Percentiles rank a stretch among this genome's conserved stretches.
Evolutionary conservation across 2,888 invertebrate species (phyloP).

Genomic region (Bembecia ichneumoniformis): DNA sequence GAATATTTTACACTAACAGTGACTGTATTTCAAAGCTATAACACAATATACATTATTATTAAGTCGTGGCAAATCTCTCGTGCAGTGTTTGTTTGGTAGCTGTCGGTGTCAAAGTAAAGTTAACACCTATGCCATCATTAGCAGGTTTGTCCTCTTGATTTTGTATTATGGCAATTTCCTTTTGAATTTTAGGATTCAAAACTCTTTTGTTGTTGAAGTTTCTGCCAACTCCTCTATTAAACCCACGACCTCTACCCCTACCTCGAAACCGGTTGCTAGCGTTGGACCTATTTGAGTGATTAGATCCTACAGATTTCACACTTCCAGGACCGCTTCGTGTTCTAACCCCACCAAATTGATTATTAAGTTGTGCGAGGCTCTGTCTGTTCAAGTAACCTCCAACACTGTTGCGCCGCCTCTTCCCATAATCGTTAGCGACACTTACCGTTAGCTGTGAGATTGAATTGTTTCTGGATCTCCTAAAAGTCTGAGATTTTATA

Average conservation of each 20-base stretch:
- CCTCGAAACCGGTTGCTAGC: slow-evolving; percentile 29
- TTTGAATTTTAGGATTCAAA: slow-evolving; percentile 53
- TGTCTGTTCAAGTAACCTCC: slow-evolving; percentile 55
- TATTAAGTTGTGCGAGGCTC: slow-evolving; percentile 51
- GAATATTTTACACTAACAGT: too few relatives aligned
- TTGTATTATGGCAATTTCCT: slow-evolving; percentile 62
- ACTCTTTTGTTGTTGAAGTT: slow-evolving; percentile 55
- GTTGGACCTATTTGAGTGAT: slow-evolving; percentile 37
- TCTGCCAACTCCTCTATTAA: slow-evolving; percentile 40
- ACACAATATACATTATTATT: neutral
- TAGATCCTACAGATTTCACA: slow-evolving; percentile 56
- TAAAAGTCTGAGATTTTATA: slow-evolving; percentile 61
- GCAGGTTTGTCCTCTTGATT: slow-evolving; percentile 28
- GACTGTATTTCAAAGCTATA: too few relatives aligned
- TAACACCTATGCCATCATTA: slow-evolving; percentile 31
- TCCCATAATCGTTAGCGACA: slow-evolving; percentile 57
- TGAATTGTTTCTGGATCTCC: slow-evolving; percentile 46
- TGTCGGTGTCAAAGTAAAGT: slow-evolving; percentile 51
- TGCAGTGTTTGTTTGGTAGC: slow-evolving; percentile 54
- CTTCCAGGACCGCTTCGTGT: slow-evolving; percentile 53
- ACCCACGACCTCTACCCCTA: slow-evolving; percentile 48
- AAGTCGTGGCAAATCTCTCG: slow-evolving; percentile 50
- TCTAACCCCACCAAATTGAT: slow-evolving; percentile 45
- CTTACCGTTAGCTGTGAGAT: slow-evolving; percentile 57
- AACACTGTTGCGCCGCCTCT: slow-evolving; percentile 53